Percentiles rank a stretch among this genome's conserved stretches.
phyloP scores from a whole-genome alignment of 2,797 vertebrate species.

The Calcarius lapponicus region DNA sequence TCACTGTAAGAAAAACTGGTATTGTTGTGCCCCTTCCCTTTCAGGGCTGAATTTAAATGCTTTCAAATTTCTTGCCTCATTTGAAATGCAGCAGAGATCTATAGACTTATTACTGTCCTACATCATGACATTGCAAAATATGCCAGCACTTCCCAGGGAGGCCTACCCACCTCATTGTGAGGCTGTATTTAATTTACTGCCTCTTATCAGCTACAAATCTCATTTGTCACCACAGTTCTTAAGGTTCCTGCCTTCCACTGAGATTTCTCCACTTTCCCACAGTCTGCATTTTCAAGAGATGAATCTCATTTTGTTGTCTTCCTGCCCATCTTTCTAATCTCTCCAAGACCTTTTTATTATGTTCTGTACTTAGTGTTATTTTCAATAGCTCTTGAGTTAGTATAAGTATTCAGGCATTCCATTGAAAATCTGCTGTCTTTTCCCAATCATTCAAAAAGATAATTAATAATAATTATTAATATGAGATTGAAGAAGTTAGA shows the following conservation, averaged over 20 bases:
- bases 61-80: background rate
- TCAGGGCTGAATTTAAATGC: background rate
- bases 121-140: background rate
- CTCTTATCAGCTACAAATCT: constrained; percentile 8
- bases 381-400: background rate
- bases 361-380: background rate
- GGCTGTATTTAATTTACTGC: constrained; percentile 6
- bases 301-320: background rate
- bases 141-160: background rate
- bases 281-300: background rate
- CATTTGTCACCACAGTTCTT: background rate
- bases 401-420: background rate
- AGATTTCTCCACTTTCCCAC: background rate
- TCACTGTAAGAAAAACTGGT: background rate
- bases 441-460: background rate
- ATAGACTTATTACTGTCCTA: background rate
- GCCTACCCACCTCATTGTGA: background rate
- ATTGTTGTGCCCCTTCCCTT: background rate
- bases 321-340: background rate
- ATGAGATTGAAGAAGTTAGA: background rate
- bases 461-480: background rate
- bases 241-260: background rate
- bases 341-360: background rate
- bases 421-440: background rate
- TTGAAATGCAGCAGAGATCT: background rate